A percentile compares a stretch with the other conserved stretches of the same genome.
These are phyloP conservation scores for Intellagama lesueurii DNA, from an alignment of 2,797 vertebrate genomes.

Conservation along the genomic window DNA sequence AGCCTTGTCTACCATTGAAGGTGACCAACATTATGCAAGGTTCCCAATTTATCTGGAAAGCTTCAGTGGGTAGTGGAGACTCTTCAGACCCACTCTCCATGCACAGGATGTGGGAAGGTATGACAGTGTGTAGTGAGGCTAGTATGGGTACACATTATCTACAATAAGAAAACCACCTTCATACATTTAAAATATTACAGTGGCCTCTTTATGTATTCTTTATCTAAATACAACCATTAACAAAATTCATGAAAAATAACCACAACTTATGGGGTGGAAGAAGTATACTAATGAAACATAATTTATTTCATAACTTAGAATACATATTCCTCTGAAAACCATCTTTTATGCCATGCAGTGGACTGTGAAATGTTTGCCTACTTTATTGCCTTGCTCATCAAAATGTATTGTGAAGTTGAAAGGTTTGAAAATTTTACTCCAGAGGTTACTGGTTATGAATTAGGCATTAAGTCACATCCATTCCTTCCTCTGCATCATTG, in stretches of 20 bases:
- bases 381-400: neutral
- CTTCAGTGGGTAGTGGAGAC: too few relatives aligned
- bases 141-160: too few relatives aligned
- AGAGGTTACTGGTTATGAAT: slow-evolving; percentile 22
- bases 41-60: too few relatives aligned
- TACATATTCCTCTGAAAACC: neutral
- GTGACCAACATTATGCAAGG: too few relatives aligned
- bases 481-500: slow-evolving; percentile 13
- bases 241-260: neutral
- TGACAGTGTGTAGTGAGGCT: too few relatives aligned
- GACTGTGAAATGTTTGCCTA: neutral
- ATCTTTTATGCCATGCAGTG: neutral
- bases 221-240: neutral
- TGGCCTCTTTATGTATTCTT: neutral
- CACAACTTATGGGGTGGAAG: too few relatives aligned
- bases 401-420: neutral
- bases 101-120: too few relatives aligned
- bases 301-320: neutral
- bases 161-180: neutral
- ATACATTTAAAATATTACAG: neutral
- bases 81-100: too few relatives aligned
- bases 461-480: slow-evolving; percentile 27
- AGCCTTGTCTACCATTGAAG: too few relatives aligned
- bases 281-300: neutral
- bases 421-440: neutral